Evolutionary conservation across 2,113 vertebrate genomes (phyloP).

Genomic region (Nansenia antarctica): DNA sequence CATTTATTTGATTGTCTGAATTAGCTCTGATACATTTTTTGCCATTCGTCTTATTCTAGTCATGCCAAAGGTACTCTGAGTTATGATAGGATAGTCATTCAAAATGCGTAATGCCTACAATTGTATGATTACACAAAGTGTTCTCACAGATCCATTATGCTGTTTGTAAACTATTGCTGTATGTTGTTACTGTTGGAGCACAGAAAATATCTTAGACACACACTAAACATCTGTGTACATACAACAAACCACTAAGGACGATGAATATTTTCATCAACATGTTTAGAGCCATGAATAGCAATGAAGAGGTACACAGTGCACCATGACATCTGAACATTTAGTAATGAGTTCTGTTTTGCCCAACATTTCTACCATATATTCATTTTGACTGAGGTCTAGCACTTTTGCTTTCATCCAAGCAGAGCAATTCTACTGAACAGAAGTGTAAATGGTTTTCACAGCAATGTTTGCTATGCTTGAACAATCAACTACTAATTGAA

Average conservation of each 20-base stretch:
- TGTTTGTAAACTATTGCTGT: neutral
- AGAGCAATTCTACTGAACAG: neutral
- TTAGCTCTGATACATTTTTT: conserved; percentile 16
- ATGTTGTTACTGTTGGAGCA: neutral
- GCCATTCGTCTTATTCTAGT: conserved; percentile 15
- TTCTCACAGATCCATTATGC: neutral
- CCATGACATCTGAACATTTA: neutral
- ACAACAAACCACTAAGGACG: neutral
- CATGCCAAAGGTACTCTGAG: conserved; percentile 64
- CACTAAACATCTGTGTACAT: neutral
- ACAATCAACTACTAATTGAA: conserved; percentile 54
- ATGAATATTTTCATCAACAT: neutral
- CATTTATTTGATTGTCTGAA: conserved; percentile 29
- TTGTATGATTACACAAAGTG: conserved; percentile 2
- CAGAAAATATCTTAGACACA: neutral
- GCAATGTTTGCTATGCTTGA: conserved; percentile 47
- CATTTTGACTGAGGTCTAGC: conserved; percentile 38
- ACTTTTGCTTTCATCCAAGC: conserved; percentile 48
- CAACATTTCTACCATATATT: conserved; percentile 17
- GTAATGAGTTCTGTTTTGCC: conserved; percentile 14
- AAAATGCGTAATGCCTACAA: neutral
- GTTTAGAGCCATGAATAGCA: neutral
- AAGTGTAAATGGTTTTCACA: conserved; percentile 9
- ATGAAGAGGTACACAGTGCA: neutral
- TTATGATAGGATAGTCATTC: neutral